Evolutionary conservation across 2,113 vertebrate genomes (phyloP), one percentile per base, ranked within the genome.

Genomic region (Rutilus rutilus): DNA sequence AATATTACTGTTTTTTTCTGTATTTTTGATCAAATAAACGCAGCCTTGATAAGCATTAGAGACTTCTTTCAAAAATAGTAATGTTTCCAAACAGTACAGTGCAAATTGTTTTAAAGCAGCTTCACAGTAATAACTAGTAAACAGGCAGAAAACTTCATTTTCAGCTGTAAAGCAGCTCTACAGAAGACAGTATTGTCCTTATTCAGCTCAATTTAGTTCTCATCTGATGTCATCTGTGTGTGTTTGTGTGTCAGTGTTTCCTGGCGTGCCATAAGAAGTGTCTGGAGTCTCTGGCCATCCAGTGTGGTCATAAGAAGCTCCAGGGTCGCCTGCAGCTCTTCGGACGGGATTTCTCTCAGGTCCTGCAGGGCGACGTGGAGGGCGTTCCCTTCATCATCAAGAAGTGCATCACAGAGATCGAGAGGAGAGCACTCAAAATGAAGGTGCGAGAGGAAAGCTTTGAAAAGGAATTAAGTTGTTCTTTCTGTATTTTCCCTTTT

Each of bases 231-330:
- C 19, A 57, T 50, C 6, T 59, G 33, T 65, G 27, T 36, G 6
- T 84, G 27, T 65, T 47, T 47, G 50, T 82, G 65, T 78, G n/a
- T 2, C 89, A 99, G 98, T 99, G 98, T 92, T 97, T 94, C 89
- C 92, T 99, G 87, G 95, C 98, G 6, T 99, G 98, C 88, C 98
- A 99, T 93, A 99, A 98, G 91, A 99, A 98, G 89, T 99, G 98
- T 12, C 91, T 99, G 93, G 97, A 99, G 91, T 97, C 97, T 0
- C 90, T 99, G 92, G 96, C 98, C 88, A 99, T 99, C 91, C 98
- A 98, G 89, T 99, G 98, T 0, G 97, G 98, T 1, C 97, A 98
- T 88, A 99, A 98, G 94, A 98, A 97, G 83, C 95, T 99, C 36
- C 97, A 97, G 85, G 97, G 98, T 3, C 97, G 97, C 47, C 95